These are phyloP conservation scores for Lutjanus erythropterus DNA, from an alignment of 2,113 vertebrate species.

Conservation along the genomic window DNA sequence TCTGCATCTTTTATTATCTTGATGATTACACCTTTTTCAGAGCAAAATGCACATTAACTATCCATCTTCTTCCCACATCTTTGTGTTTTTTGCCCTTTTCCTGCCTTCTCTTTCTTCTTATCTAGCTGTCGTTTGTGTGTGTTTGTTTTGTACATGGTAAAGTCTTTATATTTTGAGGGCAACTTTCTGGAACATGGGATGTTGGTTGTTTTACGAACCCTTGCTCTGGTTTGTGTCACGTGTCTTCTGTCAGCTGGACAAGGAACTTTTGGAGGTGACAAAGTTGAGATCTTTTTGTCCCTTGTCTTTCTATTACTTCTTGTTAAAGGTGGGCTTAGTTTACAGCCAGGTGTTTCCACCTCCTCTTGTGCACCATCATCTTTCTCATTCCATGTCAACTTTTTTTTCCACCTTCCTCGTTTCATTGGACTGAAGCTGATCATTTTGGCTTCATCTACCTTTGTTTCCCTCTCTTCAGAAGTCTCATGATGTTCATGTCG, in stretches of 20 bases:
- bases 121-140: no score
- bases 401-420: background rate
- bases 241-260: accelerated
- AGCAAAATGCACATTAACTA: background rate
- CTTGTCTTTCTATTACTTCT: background rate
- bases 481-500: accelerated
- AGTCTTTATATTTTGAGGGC: background rate
- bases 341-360: background rate
- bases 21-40: background rate
- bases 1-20: background rate
- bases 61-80: background rate
- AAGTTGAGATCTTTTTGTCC: background rate
- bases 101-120: background rate
- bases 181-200: background rate
- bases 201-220: background rate
- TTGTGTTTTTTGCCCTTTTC: background rate
- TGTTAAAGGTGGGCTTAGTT: background rate
- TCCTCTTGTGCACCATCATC: background rate
- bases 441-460: background rate
- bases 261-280: background rate
- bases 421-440: background rate
- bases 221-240: background rate
- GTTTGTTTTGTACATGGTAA: background rate
- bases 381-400: background rate
- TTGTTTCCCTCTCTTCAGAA: background rate